A percentile compares a stretch with the other conserved stretches of the same genome.
Evolutionary conservation across 2,888 invertebrate species (phyloP).

Genomic region (Augochlorella aurata): DNA sequence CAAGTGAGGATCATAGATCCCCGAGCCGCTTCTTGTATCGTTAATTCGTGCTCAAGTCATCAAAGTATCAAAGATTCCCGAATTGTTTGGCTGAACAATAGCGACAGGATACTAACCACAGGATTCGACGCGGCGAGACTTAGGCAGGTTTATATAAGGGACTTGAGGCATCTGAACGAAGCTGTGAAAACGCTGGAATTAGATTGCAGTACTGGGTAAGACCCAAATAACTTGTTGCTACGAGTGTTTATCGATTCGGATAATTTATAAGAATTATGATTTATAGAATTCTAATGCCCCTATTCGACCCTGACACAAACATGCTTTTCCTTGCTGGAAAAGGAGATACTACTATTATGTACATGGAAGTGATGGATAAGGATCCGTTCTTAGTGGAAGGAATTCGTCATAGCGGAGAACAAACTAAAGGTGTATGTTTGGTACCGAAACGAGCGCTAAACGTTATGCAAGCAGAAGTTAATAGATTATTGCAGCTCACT

Average conservation of each 20-base stretch:
- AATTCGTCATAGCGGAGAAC: slow-evolving; percentile 93
- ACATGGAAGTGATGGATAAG: slow-evolving; percentile 94
- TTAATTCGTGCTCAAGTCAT: slow-evolving; percentile 88
- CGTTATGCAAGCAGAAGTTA: slow-evolving; percentile 99
- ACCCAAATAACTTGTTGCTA: neutral
- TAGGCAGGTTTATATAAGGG: slow-evolving; percentile 94
- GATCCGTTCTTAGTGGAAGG: slow-evolving; percentile 96
- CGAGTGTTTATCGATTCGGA: neutral
- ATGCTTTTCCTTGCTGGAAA: slow-evolving; percentile 98
- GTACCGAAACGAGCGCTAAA: slow-evolving; percentile 95
- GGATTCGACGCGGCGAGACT: slow-evolving; percentile 94
- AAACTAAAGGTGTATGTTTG: slow-evolving; percentile 96
- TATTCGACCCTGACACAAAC: slow-evolving; percentile 96
- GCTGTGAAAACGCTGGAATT: slow-evolving; percentile 91
- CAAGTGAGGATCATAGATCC: slow-evolving; percentile 94
- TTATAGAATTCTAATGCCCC: slow-evolving; percentile 91
- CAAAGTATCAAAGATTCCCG: slow-evolving; percentile 96
- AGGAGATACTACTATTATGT: slow-evolving; percentile 95
- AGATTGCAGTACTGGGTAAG: slow-evolving; percentile 92
- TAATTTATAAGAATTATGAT: slow-evolving; percentile 22
- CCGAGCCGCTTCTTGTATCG: slow-evolving; percentile 83
- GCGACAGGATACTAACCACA: slow-evolving; percentile 92
- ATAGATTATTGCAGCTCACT: slow-evolving; percentile 93
- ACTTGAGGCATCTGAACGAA: slow-evolving; percentile 90
- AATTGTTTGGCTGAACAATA: slow-evolving; percentile 94